phyloP scores from a whole-genome alignment of 2,113 vertebrate genomes.

The Symphodus melops region DNA sequence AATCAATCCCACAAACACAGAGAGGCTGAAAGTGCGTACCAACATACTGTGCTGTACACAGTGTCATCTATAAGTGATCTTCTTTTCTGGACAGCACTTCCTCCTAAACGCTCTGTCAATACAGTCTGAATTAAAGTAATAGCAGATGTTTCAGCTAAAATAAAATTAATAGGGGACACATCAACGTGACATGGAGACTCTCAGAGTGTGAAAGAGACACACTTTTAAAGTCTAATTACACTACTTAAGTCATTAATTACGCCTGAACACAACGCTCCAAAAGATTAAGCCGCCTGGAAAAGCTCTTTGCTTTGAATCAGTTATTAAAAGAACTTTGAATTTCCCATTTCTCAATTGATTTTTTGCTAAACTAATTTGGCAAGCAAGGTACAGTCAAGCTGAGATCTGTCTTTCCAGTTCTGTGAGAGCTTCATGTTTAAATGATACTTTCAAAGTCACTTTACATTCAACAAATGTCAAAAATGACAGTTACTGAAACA shows the following conservation, averaged over 20 bases:
- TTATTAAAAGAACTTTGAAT: constrained; percentile 18
- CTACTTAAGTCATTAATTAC: constrained; percentile 42
- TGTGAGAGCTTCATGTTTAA: no score
- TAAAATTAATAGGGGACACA: not conserved
- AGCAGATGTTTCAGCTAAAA: not conserved
- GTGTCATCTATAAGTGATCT: constrained; percentile 11
- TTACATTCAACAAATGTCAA: no score
- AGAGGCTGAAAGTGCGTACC: not conserved
- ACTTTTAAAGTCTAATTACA: constrained; percentile 57
- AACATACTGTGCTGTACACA: constrained; percentile 24
- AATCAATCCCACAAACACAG: constrained; percentile 46
- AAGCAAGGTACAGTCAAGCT: no score
- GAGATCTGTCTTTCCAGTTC: no score
- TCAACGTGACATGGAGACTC: not conserved
- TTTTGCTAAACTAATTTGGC: not conserved
- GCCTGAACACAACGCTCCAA: not conserved
- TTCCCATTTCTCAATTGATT: not conserved
- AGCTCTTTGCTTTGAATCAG: constrained; percentile 9
- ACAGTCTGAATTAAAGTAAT: not conserved
- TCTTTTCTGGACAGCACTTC: constrained; percentile 11
- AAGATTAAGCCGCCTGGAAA: not conserved
- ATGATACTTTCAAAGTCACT: no score
- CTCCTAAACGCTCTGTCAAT: constrained; percentile 16
- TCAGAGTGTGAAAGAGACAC: not conserved
- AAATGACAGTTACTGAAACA: no score